Percentiles rank a stretch among this genome's conserved stretches.
These are phyloP conservation scores for Psococerastis gibbosa DNA, from an alignment of 2,888 invertebrate genomes.

Conservation along the genomic window DNA sequence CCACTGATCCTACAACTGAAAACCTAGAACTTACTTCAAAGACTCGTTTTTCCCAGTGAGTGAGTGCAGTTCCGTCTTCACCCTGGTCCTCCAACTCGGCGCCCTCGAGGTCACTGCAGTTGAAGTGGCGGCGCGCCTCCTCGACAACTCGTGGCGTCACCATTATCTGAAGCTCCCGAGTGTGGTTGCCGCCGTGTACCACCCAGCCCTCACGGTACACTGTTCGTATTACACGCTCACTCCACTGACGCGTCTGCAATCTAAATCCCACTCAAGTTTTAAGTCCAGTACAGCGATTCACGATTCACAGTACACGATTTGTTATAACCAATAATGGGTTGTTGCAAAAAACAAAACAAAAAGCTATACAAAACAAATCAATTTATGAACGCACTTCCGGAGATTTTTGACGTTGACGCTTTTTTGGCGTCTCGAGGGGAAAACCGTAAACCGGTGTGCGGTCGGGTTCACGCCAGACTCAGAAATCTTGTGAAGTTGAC, in stretches of 20 bases:
- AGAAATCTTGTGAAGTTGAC: too few relatives aligned
- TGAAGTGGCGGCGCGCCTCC: conserved; percentile 77
- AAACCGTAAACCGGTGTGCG: too few relatives aligned
- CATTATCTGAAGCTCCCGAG: conserved; percentile 61
- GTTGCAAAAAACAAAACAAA: background rate
- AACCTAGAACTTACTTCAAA: conserved; percentile 69
- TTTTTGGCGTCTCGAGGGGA: too few relatives aligned
- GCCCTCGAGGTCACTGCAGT: conserved; percentile 73
- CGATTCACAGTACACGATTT: too few relatives aligned
- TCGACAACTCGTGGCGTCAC: conserved; percentile 78
- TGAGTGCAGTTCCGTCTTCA: conserved; percentile 87
- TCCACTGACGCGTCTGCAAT: conserved; percentile 86
- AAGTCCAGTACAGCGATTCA: too few relatives aligned
- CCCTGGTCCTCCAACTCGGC: conserved; percentile 98
- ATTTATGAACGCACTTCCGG: too few relatives aligned
- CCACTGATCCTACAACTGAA: too few relatives aligned
- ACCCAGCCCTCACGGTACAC: conserved; percentile 44
- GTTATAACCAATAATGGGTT: too few relatives aligned
- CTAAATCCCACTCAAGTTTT: too few relatives aligned
- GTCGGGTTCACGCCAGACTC: too few relatives aligned
- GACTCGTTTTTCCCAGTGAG: conserved; percentile 97
- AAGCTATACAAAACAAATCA: background rate
- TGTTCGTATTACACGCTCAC: conserved; percentile 64
- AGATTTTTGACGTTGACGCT: too few relatives aligned
- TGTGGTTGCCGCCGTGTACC: conserved; percentile 54